Base-by-base conservation (phyloP, 2,113 vertebrate species). In the Todiramphus chloris region DNA sequence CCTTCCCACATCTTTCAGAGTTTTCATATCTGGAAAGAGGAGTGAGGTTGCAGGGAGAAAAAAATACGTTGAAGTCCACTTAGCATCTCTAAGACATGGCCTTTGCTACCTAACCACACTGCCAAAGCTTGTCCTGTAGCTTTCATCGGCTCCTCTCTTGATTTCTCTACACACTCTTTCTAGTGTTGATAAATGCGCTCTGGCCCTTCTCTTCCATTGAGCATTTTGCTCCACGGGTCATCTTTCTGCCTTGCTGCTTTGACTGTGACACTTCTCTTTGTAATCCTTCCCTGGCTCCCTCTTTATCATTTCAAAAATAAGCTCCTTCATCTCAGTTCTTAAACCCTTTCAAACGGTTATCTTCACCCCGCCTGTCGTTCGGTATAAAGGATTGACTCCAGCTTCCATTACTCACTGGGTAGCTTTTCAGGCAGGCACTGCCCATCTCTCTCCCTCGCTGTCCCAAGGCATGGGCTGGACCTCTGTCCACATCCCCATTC, bases 401-500 rank as follows among this genome's bases (percentile, higher is more conserved):
- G 21, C 74, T 73, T 83, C 59, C 16, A 2, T 55, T 51, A 18
- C 14, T 8, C 5, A 17, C 24, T 18, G 31, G n/a, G 11, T 5
- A 77, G 27, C 13, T 62, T 82, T 89, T 76, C 41, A 58, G 66
- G 5, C 43, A 33, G 62, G 23, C 11, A 3, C 24, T 39, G 66
- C 41, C 28, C 59, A n/a, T 16, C 25, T 87, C 17, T 44, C 16
- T 69, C 55, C 35, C n/a, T 70, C 2, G 3, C 31, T 63, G 55
- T 25, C 13, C 41, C 8, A 11, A 25, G 23, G 70, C 0, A 0
- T 0, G 1, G 13, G 4, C 56, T 55, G 73, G 39, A 63, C 23
- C 46, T 73, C 63, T 18, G 3, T 20, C 39, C 50, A 28, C 12
- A 9, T 30, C 25, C 48, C 53, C 27, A 2, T 39, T 81, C 39